These are phyloP conservation scores for Ichneumon xanthorius DNA, from an alignment of 2,888 invertebrate species.

Conservation along the genomic window DNA sequence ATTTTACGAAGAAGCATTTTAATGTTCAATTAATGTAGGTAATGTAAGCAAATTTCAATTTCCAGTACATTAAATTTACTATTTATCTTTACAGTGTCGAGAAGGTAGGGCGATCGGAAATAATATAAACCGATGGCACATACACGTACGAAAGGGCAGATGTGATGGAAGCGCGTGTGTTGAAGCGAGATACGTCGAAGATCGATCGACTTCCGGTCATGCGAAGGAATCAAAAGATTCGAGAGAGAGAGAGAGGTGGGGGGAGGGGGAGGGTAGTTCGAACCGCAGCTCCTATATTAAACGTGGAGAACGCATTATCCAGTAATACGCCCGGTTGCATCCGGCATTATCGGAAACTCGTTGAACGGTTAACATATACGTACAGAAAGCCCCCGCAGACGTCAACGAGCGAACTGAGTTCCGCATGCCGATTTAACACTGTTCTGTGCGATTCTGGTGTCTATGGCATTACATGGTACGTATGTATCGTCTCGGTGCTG, in stretches of 20 bases:
- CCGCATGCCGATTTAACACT: neutral
- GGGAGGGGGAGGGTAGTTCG: conserved; percentile 7
- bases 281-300: conserved; percentile 59
- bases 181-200: conserved; percentile 29
- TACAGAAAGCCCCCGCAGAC: conserved; percentile 33
- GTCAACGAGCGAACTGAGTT: conserved; percentile 33
- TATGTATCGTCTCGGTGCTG: neutral
- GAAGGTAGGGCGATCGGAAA: conserved; percentile 28
- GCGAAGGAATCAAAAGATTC: conserved; percentile 37
- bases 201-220: conserved; percentile 38
- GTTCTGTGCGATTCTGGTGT: neutral
- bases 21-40: too few species aligned
- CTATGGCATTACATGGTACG: neutral
- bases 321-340: conserved; percentile 79
- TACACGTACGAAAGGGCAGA: neutral
- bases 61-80: too few species aligned
- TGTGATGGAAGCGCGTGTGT: conserved; percentile 5
- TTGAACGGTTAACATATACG: conserved; percentile 59
- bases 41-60: too few species aligned
- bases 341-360: conserved; percentile 81
- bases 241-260: neutral
- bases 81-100: too few species aligned
- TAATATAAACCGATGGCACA: conserved; percentile 16
- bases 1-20: too few species aligned
- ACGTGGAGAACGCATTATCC: conserved; percentile 77